phyloP scores from a whole-genome alignment of 2,888 invertebrate genomes.

The Tetheella fluctuosa region DNA sequence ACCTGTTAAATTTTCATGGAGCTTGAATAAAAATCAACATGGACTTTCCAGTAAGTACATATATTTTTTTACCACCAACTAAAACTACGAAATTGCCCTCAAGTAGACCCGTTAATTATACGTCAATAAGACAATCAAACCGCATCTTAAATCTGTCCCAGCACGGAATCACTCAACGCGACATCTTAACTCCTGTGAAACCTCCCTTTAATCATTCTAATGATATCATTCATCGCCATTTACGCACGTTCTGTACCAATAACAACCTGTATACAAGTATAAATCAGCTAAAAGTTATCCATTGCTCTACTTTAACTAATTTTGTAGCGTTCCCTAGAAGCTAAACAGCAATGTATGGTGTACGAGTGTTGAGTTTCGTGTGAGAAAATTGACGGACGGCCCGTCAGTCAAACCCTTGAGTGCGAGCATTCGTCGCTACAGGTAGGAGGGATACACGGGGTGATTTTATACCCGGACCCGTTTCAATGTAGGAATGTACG shows the following conservation, averaged over 20 bases:
- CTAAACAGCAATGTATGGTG: constrained; percentile 43
- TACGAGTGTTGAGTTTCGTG: constrained; percentile 26
- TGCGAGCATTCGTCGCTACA: constrained; percentile 55
- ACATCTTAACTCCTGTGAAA: constrained; percentile 71
- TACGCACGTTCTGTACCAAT: constrained; percentile 51
- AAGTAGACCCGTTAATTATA: constrained; percentile 37
- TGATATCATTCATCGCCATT: constrained; percentile 76
- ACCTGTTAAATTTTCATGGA: too few relatives aligned
- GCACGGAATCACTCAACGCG: constrained; percentile 66
- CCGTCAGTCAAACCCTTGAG: constrained; percentile 70
- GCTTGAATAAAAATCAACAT: too few relatives aligned
- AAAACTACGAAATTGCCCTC: constrained; percentile 9
- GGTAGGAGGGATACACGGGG: constrained; percentile 55
- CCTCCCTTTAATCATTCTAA: constrained; percentile 76
- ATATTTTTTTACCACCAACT: neutral
- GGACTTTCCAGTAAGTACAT: too few relatives aligned
- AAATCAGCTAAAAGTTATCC: constrained; percentile 24
- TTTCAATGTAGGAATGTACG: too few relatives aligned
- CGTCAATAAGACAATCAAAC: constrained; percentile 44
- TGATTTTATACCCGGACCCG: constrained; percentile 20
- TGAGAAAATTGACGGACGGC: constrained; percentile 44
- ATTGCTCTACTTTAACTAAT: constrained; percentile 37
- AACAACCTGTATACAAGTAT: constrained; percentile 24
- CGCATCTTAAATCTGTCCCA: constrained; percentile 57
- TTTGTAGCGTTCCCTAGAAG: neutral